Evolutionary conservation across 1,140 invertebrate genomes (phyloP).

Genomic region (Oncopodura yosiiana): DNA sequence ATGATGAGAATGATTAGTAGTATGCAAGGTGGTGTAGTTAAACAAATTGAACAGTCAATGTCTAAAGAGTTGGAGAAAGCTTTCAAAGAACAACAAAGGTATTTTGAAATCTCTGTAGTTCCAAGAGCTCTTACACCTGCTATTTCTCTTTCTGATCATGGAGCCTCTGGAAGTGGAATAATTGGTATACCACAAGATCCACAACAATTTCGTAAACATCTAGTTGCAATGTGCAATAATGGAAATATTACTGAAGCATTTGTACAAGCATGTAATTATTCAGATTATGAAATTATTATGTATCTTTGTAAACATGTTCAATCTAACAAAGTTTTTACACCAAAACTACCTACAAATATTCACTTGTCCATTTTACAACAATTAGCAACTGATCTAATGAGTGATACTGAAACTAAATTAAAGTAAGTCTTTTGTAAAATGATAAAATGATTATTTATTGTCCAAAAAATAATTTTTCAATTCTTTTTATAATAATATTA

Average conservation of each 20-base stretch:
- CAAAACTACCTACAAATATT: conserved; percentile 17
- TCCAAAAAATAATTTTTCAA: neutral
- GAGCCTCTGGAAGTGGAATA: neutral
- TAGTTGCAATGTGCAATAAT: conserved; percentile 14
- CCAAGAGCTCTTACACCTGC: conserved; percentile 27
- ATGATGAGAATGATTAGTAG: conserved; percentile 11
- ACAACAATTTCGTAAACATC: conserved; percentile 5
- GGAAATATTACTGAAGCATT: conserved; percentile 31
- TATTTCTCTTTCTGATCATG: conserved; percentile 20
- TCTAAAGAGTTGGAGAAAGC: conserved; percentile 13
- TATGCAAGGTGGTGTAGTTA: conserved; percentile 25
- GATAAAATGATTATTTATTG: neutral
- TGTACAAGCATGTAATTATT: conserved; percentile 17
- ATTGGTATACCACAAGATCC: conserved; percentile 16
- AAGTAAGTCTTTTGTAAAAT: conserved; percentile 16
- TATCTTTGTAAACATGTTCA: conserved; percentile 24
- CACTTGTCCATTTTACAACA: conserved; percentile 29
- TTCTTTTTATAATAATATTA: neutral
- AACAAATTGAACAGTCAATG: conserved; percentile 28
- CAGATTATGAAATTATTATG: conserved; percentile 20
- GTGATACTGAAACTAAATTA: conserved; percentile 30
- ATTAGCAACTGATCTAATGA: conserved; percentile 23
- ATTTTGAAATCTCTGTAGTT: conserved; percentile 26
- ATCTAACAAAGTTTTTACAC: conserved; percentile 19
- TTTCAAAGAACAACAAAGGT: conserved; percentile 32